Base-by-base conservation (phyloP, 1,140 invertebrate genomes). In the Penaeus chinensis region DNA sequence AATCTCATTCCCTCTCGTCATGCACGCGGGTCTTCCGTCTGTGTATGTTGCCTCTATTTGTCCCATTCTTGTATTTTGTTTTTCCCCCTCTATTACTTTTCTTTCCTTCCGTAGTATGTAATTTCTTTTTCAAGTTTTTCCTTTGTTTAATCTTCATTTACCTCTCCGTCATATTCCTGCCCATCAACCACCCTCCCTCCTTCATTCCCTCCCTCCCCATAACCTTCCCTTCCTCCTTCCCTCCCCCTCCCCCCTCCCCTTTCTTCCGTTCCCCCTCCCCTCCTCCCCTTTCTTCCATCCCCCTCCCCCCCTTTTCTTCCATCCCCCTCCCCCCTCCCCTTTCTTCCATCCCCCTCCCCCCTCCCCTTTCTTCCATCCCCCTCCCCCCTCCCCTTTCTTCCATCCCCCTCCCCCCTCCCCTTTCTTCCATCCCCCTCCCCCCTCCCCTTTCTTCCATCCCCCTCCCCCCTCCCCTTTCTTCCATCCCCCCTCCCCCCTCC, bases 371-470 rank as follows among this genome's bases (percentile, higher is more conserved):
- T 54, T 54, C 8, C 47, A 0, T 0, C 10, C 47, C 13, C 3
- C 13, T 13, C 10, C 47, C 13, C 8, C 13, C 47, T 10, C 10
- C 60, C 5, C n/a, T 82, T 13, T 61, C 65, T 54, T 20, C 42
- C 20, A 24, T 65, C 42, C 37, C 71, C 22, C 42, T 42, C 66
- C 42, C 42, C 63, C n/a, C 42, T 83, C 65, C 42, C 81, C 71
- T 42, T 54, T 65, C 54, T 42, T 47, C 65, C 71, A 65, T 71
- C 42, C 54, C 80, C 63, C 62, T 82, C 80, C 32, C 63, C 69
- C 32, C 32, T 63, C 63, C 61, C 63, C 62, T 47, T 63, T 82
- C 8, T 8, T 0, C 11, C 74, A 2, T 2, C 32, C 20, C 13
- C 2, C 3, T 37, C 32, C 2, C 24, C 78, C 22, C 47, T 80